Evolutionary conservation across 2,888 invertebrate genomes (phyloP), one percentile per base, ranked within the genome.

Genomic region (Sialis fuliginosa): DNA sequence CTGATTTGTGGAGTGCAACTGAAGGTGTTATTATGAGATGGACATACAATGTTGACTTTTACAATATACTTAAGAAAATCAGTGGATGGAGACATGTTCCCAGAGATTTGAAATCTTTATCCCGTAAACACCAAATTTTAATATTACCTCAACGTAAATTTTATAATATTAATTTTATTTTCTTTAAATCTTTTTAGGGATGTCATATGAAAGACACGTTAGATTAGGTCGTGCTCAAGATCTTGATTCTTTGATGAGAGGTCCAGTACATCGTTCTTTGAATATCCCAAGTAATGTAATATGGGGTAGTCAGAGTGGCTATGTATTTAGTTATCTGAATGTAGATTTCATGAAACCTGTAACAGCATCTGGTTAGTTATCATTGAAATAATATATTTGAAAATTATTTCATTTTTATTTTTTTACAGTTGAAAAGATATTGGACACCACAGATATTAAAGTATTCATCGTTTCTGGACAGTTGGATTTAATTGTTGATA

Each of bases 331-430:
- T 30, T 60, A 63, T 32, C 68, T 83, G 35, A 54, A 58, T 6
- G 72, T 54, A 6, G 88, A 88, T 58, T 87, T 88, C 57, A 87
- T 88, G 87, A 84, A 79, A 59, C 85, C 88, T 0, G 86, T 79
- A 30, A 75, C 77, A 4, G 65, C 77, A 48, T 67, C 74, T 59
- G 78, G 83, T 81, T 62, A 52, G 50, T 50, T 9, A 46, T 2
- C 22, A 22, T 22, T 2, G 4, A 22, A 22, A 2, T 22, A 22
- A 22, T 40, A 40, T n/a, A 44, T 51, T 30, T 39, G 8, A 44
- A 22, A 22, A 42, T 22, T 33, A 33, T 30, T 46, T 43, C 2
- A 43, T 12, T n/a, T 31, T 41, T 47, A 48, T 50, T 65, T 63
- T 56, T 49, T 64, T 71, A 47, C 62, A 79, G 86, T 87, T 56